Percentiles rank a stretch among this genome's conserved stretches.
Evolutionary conservation across 2,113 vertebrate genomes (phyloP).

Genomic region (Actinemys pallida): DNA sequence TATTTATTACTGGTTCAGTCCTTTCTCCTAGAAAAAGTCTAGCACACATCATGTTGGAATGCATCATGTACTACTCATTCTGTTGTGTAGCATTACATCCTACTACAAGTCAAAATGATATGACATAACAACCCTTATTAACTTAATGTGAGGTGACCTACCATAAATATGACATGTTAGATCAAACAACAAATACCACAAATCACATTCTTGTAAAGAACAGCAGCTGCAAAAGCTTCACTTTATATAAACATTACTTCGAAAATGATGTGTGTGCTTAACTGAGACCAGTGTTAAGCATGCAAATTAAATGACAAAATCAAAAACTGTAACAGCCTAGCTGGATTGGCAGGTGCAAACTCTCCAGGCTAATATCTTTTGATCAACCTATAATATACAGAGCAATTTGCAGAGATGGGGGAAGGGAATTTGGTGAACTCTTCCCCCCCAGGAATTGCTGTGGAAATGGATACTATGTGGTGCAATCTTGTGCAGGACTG

Average conservation of each 20-base stretch:
- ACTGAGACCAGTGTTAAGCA: not conserved
- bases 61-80: not conserved
- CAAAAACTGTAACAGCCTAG: not conserved
- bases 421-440: not conserved
- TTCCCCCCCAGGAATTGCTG: not conserved
- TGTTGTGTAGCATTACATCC: not conserved
- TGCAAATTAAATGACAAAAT: not conserved
- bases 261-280: not conserved
- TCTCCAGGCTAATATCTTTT: not conserved
- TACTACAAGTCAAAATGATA: not conserved
- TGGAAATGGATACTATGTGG: not conserved
- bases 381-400: not conserved
- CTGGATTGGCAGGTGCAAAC: too few species aligned
- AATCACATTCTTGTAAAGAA: not conserved
- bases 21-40: not conserved
- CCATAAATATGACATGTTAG: not conserved
- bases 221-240: not conserved
- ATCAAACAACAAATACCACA: not conserved
- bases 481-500: not conserved
- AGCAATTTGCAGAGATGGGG: not conserved
- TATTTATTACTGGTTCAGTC: not conserved
- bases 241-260: not conserved
- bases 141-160: not conserved
- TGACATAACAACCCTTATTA: not conserved
- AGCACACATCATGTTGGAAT: not conserved